Conservation (phyloP, 2,888 invertebrate genomes). For the Halocaridina rubra region DNA sequence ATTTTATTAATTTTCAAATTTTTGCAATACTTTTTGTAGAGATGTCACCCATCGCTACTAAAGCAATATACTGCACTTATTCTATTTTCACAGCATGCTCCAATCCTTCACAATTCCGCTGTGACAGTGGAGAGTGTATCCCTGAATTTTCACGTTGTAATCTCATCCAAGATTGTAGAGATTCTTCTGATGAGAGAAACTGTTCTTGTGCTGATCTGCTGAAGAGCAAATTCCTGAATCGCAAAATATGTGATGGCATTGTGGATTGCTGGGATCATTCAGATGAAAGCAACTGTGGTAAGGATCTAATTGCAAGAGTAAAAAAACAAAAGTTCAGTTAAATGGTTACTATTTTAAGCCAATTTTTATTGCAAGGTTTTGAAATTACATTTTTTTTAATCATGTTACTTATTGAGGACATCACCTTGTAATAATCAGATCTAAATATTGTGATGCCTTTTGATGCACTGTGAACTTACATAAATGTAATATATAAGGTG, state of each 20-base stretch:
- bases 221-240: conserved; percentile 74
- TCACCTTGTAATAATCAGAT: too few species aligned
- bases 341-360: too few species aligned
- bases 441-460: too few species aligned
- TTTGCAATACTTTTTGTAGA: background rate
- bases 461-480: too few species aligned
- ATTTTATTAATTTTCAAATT: background rate
- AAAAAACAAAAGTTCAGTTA: too few species aligned
- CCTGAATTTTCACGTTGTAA: conserved; percentile 78
- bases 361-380: too few species aligned
- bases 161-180: conserved; percentile 77
- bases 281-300: conserved; percentile 82
- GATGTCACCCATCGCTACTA: too few species aligned
- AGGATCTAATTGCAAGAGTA: too few species aligned
- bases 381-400: too few species aligned
- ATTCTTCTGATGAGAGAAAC: conserved; percentile 77
- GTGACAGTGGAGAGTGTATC: conserved; percentile 76
- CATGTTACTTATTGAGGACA: too few species aligned
- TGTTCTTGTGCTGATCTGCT: conserved; percentile 83
- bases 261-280: conserved; percentile 85
- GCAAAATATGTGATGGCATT: conserved; percentile 83
- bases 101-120: conserved; percentile 69
- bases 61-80: background rate
- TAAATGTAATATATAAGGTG: too few species aligned
- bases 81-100: background rate